phyloP scores from a whole-genome alignment of 1,140 invertebrate species.

The Camponotus floridanus region DNA sequence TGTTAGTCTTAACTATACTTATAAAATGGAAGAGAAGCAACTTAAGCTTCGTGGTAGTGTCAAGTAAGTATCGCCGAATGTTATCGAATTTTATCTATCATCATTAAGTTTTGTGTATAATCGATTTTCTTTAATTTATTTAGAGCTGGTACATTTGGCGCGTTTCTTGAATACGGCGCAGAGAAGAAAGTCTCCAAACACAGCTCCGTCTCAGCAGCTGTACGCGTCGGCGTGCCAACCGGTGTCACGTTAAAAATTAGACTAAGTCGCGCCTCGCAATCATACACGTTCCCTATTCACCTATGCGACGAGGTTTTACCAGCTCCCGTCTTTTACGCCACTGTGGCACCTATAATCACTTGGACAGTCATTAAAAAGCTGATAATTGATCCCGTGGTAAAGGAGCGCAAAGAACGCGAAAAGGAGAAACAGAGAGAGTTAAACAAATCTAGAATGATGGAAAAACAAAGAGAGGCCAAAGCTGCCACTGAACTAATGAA shows the following conservation, averaged over 20 bases:
- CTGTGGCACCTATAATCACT: slow-evolving; percentile 93
- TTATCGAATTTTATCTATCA: neutral
- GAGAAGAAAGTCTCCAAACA: slow-evolving; percentile 97
- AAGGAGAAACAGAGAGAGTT: slow-evolving; percentile 91
- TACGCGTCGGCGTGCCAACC: slow-evolving; percentile 93
- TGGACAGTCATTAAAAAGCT: slow-evolving; percentile 94
- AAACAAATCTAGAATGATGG: slow-evolving; percentile 91
- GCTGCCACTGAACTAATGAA: slow-evolving; percentile 96
- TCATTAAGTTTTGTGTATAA: neutral
- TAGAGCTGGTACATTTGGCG: slow-evolving; percentile 95
- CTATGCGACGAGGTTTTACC: slow-evolving; percentile 96
- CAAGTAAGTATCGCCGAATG: slow-evolving; percentile 88
- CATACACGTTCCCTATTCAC: slow-evolving; percentile 95
- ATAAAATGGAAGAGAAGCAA: slow-evolving; percentile 92
- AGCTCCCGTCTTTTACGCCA: slow-evolving; percentile 97
- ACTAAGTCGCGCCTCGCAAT: slow-evolving; percentile 94
- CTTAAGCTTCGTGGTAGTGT: slow-evolving; percentile 91
- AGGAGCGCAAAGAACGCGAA: slow-evolving; percentile 91
- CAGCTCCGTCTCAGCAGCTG: slow-evolving; percentile 94
- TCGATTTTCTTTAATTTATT: slow-evolving; percentile 9
- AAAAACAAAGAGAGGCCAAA: slow-evolving; percentile 93
- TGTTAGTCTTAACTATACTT: slow-evolving; percentile 91
- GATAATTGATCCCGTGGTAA: slow-evolving; percentile 94
- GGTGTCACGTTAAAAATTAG: slow-evolving; percentile 96
- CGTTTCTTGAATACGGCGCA: slow-evolving; percentile 94